Base-by-base conservation (phyloP, 1,140 invertebrate species). In the Zophobas morio region DNA sequence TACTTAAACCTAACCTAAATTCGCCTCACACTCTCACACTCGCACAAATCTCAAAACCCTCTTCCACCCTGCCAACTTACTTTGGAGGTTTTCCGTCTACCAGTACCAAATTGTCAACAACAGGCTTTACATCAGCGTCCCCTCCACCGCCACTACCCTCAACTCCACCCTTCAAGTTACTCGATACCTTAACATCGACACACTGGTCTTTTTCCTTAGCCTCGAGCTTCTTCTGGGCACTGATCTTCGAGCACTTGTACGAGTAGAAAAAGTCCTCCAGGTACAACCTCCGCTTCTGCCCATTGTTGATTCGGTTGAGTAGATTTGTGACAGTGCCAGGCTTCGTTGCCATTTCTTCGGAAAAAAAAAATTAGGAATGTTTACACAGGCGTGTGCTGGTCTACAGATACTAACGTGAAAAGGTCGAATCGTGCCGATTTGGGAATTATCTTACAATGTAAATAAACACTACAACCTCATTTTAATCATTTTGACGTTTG, bases 381-480 rank as follows among this genome's bases (percentile, higher is more conserved):
- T 20, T 20, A 20, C 20, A 20, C 20, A 20, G 20, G 20, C 20
- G 20, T 20, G 20, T 20, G 20, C 20, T 20, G 20, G 20, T 20
- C 20, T 20, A 20, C 20, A 20, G 20, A 20, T 20, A 20, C 20
- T 20, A 20, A 20, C 20, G 20, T 20, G 20, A 20, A 20, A 20
- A 20, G 20, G 20, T 20, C 20, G 20, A 20, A 53, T 53, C 20
- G 4, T 46, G 42, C 5, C 20, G 49, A 2, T 53, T 53, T 57
- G 4, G 34, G 35, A 35, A 57, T 57, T 34, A 57, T 57, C 33
- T 57, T 2, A 57, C 39, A 42, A 66, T 66, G 39, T 66, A 66
- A 66, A 66, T 66, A 66, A 66, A 66, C 60, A 66, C 60, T 39
- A 66, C 60, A 66, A 66, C 60, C 60, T 66, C 42, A 42, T 46